Evolutionary conservation across 2,888 invertebrate species (phyloP), one percentile per base, ranked within the genome.

Genomic region (Synergus japonicus): DNA sequence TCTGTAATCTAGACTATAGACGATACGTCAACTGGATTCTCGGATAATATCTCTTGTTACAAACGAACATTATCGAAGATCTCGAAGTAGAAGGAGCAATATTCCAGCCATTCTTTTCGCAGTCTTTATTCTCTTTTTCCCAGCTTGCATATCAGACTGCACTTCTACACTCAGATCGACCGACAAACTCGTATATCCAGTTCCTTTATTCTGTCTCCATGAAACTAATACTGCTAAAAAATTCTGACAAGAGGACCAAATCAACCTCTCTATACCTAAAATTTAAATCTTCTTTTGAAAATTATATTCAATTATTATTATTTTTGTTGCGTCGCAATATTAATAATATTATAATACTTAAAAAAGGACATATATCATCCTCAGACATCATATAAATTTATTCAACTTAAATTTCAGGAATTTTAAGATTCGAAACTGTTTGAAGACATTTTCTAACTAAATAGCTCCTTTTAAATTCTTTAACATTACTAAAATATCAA

Each of bases 181-280:
- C 78, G 22, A 60, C 43, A 76, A 83, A 83, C 82, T 82, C 79
- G 82, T 78, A 76, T 78, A 77, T 83, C 83, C 80, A 82, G 82
- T 83, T 82, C 76, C 78, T 73, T 67, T 49, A 69, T 49, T 69
- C 22, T 54, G 8, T 69, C 49, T 22, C 13, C 67, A 67, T 67
- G 46, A 67, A 67, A 49, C 49, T 49, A 15, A 49, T 22, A 22
- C 13, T 29, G 4, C 13, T 22, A 12, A 49, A 29, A 69, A 69
- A 69, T 58, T 10, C 18, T 18, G 2, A 58, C n/a, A 15, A 49
- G 15, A 49, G 49, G 15, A 49, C 15, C 15, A 49, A 49, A 49
- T 49, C 4, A 13, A 10, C 44, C 44, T 44, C 44, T 44, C 44
- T 10, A 44, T 44, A 10, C 44, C 44, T 44, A 2, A 44, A 44